Evolutionary conservation across 2,888 invertebrate species (phyloP).

Genomic region (Chrysolina haemoptera): DNA sequence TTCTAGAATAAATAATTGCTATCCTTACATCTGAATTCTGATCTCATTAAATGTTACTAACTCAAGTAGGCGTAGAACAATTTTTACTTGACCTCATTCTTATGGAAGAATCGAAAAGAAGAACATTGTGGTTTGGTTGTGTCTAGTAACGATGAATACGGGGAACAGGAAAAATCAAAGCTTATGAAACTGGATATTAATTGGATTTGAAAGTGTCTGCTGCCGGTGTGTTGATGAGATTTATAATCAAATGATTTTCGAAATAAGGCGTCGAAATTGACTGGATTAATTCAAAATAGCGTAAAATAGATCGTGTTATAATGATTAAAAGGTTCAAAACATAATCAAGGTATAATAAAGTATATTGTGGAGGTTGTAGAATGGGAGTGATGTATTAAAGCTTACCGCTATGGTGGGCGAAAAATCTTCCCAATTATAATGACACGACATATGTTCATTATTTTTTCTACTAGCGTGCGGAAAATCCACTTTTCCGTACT

Average conservation of each 20-base stretch:
- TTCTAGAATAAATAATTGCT: constrained; percentile 4
- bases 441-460: neutral
- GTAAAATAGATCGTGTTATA: constrained; percentile 8
- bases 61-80: constrained; percentile 29
- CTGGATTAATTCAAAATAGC: neutral
- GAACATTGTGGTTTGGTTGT: constrained; percentile 6
- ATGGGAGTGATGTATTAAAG: neutral
- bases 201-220: constrained; percentile 25
- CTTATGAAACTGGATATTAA: constrained; percentile 12
- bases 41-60: constrained; percentile 37
- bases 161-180: neutral
- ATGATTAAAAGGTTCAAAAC: constrained; percentile 2
- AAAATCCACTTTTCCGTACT: too few species aligned
- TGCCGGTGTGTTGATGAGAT: neutral
- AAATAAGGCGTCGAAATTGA: constrained; percentile 17
- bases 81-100: constrained; percentile 34
- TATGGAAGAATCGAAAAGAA: constrained; percentile 10
- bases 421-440: neutral
- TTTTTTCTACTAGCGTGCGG: too few species aligned
- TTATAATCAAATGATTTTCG: constrained; percentile 9
- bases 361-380: neutral
- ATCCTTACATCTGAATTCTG: constrained; percentile 35
- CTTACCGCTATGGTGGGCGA: too few species aligned
- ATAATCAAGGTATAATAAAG: neutral
- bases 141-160: constrained; percentile 2